phyloP scores from a whole-genome alignment of 2,888 invertebrate species.

The Cosmopolites sordidus region DNA sequence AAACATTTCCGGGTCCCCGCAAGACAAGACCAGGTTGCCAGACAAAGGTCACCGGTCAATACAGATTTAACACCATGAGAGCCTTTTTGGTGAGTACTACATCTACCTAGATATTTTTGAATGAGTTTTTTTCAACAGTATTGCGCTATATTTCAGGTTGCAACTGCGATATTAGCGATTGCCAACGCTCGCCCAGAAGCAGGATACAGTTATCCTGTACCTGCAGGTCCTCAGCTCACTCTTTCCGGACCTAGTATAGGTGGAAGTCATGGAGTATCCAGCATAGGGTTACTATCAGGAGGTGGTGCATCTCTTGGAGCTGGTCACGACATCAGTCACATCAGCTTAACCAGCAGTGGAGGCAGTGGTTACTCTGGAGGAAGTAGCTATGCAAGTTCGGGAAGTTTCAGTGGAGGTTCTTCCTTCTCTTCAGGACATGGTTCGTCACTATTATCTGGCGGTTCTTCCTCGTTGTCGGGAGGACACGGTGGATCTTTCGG shows the following conservation, averaged over 20 bases:
- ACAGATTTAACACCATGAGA: constrained; percentile 12
- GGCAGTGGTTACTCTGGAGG: constrained; percentile 6
- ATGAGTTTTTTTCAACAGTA: too few species aligned
- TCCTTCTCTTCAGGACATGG: background rate
- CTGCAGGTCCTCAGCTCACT: constrained; percentile 17
- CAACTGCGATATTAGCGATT: constrained; percentile 10
- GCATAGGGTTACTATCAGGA: constrained; percentile 13
- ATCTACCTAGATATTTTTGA: background rate
- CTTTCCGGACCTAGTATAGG: constrained; percentile 24
- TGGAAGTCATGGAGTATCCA: constrained; percentile 25
- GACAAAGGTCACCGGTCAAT: background rate
- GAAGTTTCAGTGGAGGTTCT: constrained; percentile 3
- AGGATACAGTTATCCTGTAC: constrained; percentile 26
- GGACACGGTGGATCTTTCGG: constrained; percentile 9
- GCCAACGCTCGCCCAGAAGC: constrained; percentile 20
- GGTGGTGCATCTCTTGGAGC: constrained; percentile 3
- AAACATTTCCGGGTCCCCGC: constrained; percentile 20
- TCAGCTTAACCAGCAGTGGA: constrained; percentile 19
- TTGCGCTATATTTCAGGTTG: constrained; percentile 11
- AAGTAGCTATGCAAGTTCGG: background rate
- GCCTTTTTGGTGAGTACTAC: constrained; percentile 15
- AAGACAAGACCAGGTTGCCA: constrained; percentile 16
- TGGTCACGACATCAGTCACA: constrained; percentile 18
- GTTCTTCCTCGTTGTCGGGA: background rate
- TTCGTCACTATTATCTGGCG: constrained; percentile 1